These are phyloP conservation scores for Colletes collaris DNA, from an alignment of 2,888 invertebrate genomes.

Conservation along the genomic window DNA sequence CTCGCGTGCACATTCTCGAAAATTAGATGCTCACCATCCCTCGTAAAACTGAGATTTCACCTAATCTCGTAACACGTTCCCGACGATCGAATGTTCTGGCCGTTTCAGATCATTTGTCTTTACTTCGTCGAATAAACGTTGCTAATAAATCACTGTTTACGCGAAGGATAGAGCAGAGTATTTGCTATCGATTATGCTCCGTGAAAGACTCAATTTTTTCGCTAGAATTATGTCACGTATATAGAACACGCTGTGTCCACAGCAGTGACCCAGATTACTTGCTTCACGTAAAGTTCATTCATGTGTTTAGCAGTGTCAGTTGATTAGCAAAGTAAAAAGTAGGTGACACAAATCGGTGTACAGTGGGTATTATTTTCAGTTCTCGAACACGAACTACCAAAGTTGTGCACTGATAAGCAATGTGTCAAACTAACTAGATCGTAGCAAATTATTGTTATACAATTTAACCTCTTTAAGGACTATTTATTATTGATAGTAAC, in stretches of 20 bases:
- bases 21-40: background rate
- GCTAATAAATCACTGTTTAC: too few relatives aligned
- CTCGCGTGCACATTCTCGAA: constrained; percentile 14
- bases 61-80: too few relatives aligned
- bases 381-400: too few relatives aligned
- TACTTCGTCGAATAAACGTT: too few relatives aligned
- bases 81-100: too few relatives aligned
- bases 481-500: too few relatives aligned
- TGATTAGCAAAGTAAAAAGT: constrained; percentile 11
- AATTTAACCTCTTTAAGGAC: too few relatives aligned
- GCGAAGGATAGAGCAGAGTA: too few relatives aligned
- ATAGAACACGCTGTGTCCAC: background rate
- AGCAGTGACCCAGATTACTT: constrained; percentile 9
- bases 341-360: constrained; percentile 3
- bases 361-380: background rate
- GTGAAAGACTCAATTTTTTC: constrained; percentile 13
- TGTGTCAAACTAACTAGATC: too few relatives aligned
- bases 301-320: constrained; percentile 8
- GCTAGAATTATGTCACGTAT: background rate
- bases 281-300: background rate
- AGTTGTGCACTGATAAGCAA: too few relatives aligned
- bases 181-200: background rate
- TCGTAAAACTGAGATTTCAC: background rate
- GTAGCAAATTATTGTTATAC: too few relatives aligned
- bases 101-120: too few relatives aligned